Conservation (phyloP, 2,113 vertebrate genomes). For the Phycodurus eques region DNA sequence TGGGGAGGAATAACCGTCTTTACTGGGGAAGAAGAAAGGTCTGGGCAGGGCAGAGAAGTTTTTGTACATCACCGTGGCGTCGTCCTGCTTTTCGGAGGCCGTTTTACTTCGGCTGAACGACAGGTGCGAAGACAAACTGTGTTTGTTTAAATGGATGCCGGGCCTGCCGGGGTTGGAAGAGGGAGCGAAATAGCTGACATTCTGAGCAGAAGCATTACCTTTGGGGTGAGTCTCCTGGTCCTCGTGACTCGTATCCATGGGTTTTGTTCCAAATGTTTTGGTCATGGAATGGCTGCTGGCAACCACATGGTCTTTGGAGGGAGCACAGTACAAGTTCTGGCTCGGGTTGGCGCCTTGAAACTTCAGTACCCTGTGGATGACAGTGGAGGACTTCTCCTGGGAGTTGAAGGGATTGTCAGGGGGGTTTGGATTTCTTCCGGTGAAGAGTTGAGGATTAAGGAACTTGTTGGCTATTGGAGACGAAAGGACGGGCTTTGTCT, state of each 20-base stretch:
- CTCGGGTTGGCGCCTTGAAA: slow-evolving; percentile 61
- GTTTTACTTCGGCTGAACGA: slow-evolving; percentile 54
- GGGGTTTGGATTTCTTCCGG: slow-evolving; percentile 51
- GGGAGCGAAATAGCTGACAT: slow-evolving; percentile 12
- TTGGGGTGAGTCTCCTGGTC: slow-evolving; percentile 35
- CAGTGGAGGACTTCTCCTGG: slow-evolving; percentile 61
- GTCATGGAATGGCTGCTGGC: slow-evolving; percentile 34
- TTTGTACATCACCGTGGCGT: slow-evolving; percentile 45
- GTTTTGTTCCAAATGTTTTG: slow-evolving; percentile 38
- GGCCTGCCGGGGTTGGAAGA: background rate
- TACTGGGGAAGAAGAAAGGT: slow-evolving; percentile 64
- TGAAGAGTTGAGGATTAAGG: slow-evolving; percentile 48
- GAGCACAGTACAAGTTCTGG: slow-evolving; percentile 63
- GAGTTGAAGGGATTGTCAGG: slow-evolving; percentile 59
- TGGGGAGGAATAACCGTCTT: slow-evolving; percentile 49
- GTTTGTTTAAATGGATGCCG: slow-evolving; percentile 38
- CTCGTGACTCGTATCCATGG: slow-evolving; percentile 28
- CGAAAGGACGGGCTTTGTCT: slow-evolving; percentile 54
- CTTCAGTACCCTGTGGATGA: slow-evolving; percentile 72
- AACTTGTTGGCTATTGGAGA: slow-evolving; percentile 59
- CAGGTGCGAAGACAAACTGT: slow-evolving; percentile 48
- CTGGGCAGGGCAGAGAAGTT: slow-evolving; percentile 57
- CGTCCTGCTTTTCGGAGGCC: slow-evolving; percentile 51
- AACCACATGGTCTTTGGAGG: slow-evolving; percentile 49
- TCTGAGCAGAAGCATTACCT: slow-evolving; percentile 29